phyloP scores from a whole-genome alignment of 2,797 vertebrate species.

The Typhlichthys eigenmanni region DNA sequence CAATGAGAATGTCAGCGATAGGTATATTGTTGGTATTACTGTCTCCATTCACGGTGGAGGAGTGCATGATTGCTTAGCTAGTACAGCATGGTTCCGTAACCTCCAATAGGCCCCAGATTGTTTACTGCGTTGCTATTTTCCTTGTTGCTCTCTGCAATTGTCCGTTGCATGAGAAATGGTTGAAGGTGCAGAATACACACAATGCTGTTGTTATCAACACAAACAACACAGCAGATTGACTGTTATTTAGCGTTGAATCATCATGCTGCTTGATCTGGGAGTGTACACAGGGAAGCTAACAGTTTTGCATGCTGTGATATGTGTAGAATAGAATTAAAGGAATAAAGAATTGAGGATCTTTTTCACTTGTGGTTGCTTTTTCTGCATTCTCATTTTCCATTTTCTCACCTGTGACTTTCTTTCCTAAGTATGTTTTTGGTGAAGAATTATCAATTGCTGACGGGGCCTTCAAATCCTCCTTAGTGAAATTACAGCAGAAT shows the following conservation, averaged over 20 bases:
- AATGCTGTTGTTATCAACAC: too few species aligned
- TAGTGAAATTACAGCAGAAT: conserved; percentile 5
- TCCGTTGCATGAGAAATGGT: too few species aligned
- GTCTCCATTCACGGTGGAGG: conserved; percentile 11
- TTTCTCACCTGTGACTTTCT: conserved; percentile 15
- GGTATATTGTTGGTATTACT: conserved; percentile 4
- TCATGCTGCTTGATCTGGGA: too few species aligned
- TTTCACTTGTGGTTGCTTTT: conserved; percentile 17
- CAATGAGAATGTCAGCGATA: conserved; percentile 17
- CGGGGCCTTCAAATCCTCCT: conserved; percentile 12
- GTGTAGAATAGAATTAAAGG: too few species aligned
- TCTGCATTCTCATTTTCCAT: conserved; percentile 1
- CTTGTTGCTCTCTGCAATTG: neutral
- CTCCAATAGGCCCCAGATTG: neutral
- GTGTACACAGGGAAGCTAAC: neutral
- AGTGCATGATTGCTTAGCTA: conserved; percentile 13
- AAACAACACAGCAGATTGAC: too few species aligned
- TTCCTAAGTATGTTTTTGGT: neutral
- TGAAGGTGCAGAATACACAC: too few species aligned
- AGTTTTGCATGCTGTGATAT: neutral
- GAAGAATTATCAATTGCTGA: too few species aligned
- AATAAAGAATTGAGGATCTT: neutral
- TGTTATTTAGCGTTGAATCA: too few species aligned
- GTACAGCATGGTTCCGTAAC: neutral
- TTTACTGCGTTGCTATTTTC: conserved; percentile 1